Percentiles rank a stretch among this genome's conserved stretches.
Evolutionary conservation across 2,113 vertebrate species (phyloP).

Genomic region (Morphnarchus princeps): DNA sequence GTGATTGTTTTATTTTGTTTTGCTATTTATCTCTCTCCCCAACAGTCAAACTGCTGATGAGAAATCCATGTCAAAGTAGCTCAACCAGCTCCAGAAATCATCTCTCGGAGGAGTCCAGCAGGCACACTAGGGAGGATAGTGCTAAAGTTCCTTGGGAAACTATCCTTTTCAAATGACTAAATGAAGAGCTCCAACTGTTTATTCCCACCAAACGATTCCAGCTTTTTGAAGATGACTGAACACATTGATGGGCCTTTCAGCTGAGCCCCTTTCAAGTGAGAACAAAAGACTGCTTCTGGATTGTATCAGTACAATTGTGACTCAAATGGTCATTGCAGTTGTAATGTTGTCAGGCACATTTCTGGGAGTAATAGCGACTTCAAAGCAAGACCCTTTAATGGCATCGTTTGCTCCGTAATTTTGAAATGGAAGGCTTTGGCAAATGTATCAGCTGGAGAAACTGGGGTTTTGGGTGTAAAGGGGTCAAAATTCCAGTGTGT

Average conservation of each 20-base stretch:
- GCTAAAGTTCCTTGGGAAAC: neutral
- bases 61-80: neutral
- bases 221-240: conserved; percentile 31
- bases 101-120: neutral
- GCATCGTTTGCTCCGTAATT: neutral
- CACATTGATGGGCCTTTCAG: conserved; percentile 30
- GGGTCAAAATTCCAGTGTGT: neutral
- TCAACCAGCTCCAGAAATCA: neutral
- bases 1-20: neutral
- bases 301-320: neutral
- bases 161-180: neutral
- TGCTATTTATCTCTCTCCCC: neutral
- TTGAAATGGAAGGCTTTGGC: neutral
- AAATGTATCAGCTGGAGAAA: neutral
- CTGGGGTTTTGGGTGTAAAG: neutral
- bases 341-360: neutral
- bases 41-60: neutral
- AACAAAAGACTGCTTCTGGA: conserved; percentile 32
- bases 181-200: neutral
- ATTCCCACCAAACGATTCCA: neutral
- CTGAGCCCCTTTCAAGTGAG: conserved; percentile 22
- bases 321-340: neutral
- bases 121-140: neutral
- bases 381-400: neutral
- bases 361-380: neutral